Evolutionary conservation across 2,888 invertebrate genomes (phyloP), one percentile per base, ranked within the genome.

Genomic region (Mechanitis messenoides): DNA sequence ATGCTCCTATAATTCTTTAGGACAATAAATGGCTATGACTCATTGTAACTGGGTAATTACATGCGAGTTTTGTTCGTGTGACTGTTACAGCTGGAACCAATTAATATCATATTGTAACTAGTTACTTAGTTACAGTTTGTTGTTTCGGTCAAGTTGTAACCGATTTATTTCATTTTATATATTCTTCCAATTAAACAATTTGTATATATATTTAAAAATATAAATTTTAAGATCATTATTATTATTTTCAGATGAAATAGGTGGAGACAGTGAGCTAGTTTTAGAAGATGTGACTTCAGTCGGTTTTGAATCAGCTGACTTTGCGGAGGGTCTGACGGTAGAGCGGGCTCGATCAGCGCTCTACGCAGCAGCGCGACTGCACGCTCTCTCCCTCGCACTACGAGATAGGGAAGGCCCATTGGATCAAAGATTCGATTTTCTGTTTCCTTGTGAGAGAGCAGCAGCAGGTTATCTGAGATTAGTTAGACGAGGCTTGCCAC

Each of bases 391-490:
- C 0, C 83, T 95, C 3, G 92, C 88, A 9, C 72, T 90, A 12
- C 80, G 87, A 1, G 89, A 90, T 57, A 79, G 85, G 68, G 89
- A 89, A 72, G 90, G 90, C 5, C 87, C 90, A 7, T 76, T 91
- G 9, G 86, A 90, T 59, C 86, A 85, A 63, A 79, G 84, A 70
- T 91, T 90, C 64, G 89, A 90, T 67, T 95, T 95, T 76, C 87
- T 95, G 20, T 95, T 95, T 73, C 95, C 95, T 71, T 95, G 95
- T 46, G 93, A 94, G 53, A 91, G 94, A 74, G 95, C 95, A 0
- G 94, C 95, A 0, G 94, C 95, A 69, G 95, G 95, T 3, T 95
- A 95, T 75, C 93, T 95, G 67, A 94, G 95, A 63, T 87, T 95
- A 35, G 94, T 95, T 3, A 93, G 95, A 74, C 91, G 95, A 63